Evolutionary conservation across 2,797 vertebrate species (phyloP).

Genomic region (Myotis vivesi): DNA sequence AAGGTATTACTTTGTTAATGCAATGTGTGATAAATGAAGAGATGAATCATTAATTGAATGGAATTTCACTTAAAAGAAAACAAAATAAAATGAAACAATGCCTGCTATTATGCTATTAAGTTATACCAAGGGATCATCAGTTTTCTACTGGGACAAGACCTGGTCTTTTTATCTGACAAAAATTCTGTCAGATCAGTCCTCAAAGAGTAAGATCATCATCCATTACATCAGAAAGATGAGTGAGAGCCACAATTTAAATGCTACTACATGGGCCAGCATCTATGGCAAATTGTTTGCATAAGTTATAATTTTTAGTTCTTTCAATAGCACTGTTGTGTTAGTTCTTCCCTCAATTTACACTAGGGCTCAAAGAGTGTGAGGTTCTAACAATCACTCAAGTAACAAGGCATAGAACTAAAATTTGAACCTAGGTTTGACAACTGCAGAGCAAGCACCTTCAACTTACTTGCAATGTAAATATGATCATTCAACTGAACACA

Average conservation of each 20-base stretch:
- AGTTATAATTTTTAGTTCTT: background rate
- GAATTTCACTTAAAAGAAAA: background rate
- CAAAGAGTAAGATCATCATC: background rate
- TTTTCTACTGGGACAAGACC: background rate
- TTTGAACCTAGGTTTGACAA: conserved; percentile 15
- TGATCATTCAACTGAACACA: background rate
- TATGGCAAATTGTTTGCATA: background rate
- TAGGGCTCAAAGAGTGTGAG: background rate
- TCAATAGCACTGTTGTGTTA: background rate
- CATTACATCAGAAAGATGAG: background rate
- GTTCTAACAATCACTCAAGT: background rate
- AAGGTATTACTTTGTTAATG: background rate
- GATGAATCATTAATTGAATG: conserved; percentile 1
- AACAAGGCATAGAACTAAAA: background rate
- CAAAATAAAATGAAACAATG: background rate
- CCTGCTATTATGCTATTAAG: background rate
- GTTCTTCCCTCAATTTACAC: conserved; percentile 2
- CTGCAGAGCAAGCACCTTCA: background rate
- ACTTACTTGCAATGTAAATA: conserved; percentile 14
- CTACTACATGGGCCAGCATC: background rate
- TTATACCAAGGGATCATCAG: background rate
- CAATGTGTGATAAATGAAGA: background rate
- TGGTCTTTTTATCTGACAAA: background rate
- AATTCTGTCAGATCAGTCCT: background rate
- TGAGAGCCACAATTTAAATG: background rate